These are phyloP conservation scores for Tetropium fuscum DNA, from an alignment of 2,888 invertebrate species.

Conservation along the genomic window DNA sequence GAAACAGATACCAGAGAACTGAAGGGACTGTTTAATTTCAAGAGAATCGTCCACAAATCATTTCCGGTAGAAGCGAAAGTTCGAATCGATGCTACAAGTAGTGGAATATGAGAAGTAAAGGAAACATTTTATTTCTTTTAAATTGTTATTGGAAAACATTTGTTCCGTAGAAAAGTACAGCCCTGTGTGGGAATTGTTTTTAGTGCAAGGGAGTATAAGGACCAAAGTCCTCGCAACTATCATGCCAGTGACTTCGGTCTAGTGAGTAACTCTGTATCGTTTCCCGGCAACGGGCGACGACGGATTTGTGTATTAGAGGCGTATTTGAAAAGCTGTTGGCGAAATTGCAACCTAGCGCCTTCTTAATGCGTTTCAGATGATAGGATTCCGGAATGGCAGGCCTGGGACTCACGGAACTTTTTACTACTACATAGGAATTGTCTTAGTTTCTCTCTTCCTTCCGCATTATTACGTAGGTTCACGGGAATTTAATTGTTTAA, in stretches of 20 bases:
- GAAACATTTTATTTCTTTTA: slow-evolving; percentile 14
- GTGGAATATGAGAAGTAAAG: slow-evolving; percentile 18
- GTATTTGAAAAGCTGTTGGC: slow-evolving; percentile 39
- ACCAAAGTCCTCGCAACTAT: slow-evolving; percentile 1
- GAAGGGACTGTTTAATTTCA: no score
- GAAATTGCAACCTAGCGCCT: slow-evolving; percentile 47
- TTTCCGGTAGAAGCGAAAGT: slow-evolving; percentile 7
- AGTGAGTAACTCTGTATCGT: slow-evolving; percentile 21
- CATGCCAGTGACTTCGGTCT: not conserved
- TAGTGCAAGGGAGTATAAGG: slow-evolving; percentile 9
- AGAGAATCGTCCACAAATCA: slow-evolving; percentile 1
- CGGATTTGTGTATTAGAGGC: slow-evolving; percentile 40
- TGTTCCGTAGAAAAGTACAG: slow-evolving; percentile 8
- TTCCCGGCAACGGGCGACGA: slow-evolving; percentile 16
- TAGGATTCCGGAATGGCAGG: slow-evolving; percentile 26
- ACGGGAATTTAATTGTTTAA: no score
- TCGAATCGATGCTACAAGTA: slow-evolving; percentile 1
- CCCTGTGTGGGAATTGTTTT: slow-evolving; percentile 4
- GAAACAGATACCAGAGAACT: no score
- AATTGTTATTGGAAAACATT: slow-evolving; percentile 22
- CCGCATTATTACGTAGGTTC: slow-evolving; percentile 8
- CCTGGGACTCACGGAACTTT: slow-evolving; percentile 21
- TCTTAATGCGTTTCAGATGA: slow-evolving; percentile 29
- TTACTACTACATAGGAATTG: slow-evolving; percentile 37
- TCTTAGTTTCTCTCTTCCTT: slow-evolving; percentile 37